Conservation (phyloP, 2,888 invertebrate species). For the Tachina grossa region DNA sequence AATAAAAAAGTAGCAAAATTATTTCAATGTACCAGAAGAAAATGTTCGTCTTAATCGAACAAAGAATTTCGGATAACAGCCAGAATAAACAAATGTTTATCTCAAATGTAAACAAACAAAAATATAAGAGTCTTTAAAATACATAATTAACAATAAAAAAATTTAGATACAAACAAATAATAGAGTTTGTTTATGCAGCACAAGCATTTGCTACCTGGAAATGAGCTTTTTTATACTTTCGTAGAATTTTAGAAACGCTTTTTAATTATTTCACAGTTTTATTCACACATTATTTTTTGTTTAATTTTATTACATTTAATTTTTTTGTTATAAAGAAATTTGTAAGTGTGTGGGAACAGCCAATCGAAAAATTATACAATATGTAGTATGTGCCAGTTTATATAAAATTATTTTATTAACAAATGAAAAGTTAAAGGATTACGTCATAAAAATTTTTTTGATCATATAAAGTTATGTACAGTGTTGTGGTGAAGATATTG, state of each 20-base stretch:
- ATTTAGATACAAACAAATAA: constrained; percentile 11
- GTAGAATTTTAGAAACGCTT: neutral
- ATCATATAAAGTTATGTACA: neutral
- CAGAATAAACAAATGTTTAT: neutral
- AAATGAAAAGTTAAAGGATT: neutral
- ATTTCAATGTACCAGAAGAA: neutral
- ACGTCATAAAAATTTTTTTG: neutral
- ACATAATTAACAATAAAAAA: constrained; percentile 2
- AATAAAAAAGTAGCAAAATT: constrained; percentile 16
- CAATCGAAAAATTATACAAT: constrained; percentile 5
- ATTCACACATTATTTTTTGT: neutral
- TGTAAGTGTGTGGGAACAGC: neutral
- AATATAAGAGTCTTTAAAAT: neutral
- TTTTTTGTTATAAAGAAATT: neutral
- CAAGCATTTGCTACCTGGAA: constrained; percentile 9
- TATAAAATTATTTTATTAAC: neutral
- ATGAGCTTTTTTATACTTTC: constrained; percentile 5
- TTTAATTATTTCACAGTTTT: neutral
- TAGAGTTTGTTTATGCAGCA: neutral
- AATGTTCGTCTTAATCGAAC: constrained; percentile 9
- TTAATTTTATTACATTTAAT: neutral
- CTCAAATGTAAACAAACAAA: neutral
- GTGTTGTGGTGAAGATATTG: neutral
- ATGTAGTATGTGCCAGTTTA: no score
- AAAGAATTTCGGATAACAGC: constrained; percentile 18